These are phyloP conservation scores for Rhynchomys soricoides DNA, from an alignment of 2,113 vertebrate species.

Conservation along the genomic window DNA sequence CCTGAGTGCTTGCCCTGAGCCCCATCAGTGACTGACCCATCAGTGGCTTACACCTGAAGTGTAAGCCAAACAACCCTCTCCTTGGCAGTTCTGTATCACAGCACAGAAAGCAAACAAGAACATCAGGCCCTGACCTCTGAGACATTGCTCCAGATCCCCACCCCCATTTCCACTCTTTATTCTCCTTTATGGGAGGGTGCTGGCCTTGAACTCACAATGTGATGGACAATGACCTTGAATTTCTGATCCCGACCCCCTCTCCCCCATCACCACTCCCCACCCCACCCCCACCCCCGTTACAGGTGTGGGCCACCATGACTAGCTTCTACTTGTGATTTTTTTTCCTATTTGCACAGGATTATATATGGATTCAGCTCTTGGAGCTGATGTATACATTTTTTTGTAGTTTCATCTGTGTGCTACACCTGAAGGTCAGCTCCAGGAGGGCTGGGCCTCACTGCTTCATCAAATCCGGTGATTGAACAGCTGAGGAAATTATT, in stretches of 20 bases:
- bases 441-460: neutral
- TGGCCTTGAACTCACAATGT: neutral
- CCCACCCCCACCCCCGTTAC: neutral
- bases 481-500: neutral
- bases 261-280: too few species aligned
- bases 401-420: neutral
- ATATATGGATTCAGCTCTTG: neutral
- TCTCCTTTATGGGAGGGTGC: neutral
- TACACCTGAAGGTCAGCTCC: neutral
- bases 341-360: neutral
- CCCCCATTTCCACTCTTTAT: neutral
- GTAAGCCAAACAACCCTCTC: neutral
- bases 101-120: neutral
- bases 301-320: neutral
- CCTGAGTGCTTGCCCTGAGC: neutral
- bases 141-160: neutral
- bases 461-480: neutral
- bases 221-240: neutral
- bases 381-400: constrained; percentile 3
- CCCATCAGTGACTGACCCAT: neutral
- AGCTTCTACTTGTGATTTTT: neutral
- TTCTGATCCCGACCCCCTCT: neutral
- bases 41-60: too few species aligned
- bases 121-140: neutral
- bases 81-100: too few species aligned